Evolutionary conservation across 2,113 vertebrate species (phyloP).

Genomic region (Atrichornis clamosus): DNA sequence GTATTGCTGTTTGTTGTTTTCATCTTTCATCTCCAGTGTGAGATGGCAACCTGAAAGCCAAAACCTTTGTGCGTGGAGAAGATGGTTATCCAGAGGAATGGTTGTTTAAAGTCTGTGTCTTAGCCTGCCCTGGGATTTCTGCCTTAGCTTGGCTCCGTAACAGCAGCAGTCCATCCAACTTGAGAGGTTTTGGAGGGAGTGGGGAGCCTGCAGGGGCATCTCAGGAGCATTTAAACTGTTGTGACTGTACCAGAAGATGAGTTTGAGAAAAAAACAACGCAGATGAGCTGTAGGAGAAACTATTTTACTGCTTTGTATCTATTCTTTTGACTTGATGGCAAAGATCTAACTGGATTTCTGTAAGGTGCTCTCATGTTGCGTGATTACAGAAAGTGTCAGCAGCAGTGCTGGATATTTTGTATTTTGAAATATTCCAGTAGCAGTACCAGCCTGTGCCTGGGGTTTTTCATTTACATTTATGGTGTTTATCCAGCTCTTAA

Average conservation of each 20-base stretch:
- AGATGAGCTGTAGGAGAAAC: not conserved
- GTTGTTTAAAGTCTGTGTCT: not conserved
- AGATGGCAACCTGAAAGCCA: not conserved
- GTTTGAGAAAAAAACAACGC: not conserved
- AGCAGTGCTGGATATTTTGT: not conserved
- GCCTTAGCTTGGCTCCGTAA: not conserved
- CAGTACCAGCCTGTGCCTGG: not conserved
- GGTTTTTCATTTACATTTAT: conserved; percentile 19
- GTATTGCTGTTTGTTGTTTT: not conserved
- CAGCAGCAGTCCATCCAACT: not conserved
- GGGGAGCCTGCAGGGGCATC: not conserved
- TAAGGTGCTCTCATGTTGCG: not conserved
- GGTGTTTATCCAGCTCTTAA: conserved; percentile 47
- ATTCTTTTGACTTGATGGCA: not conserved
- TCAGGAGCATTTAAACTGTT: not conserved
- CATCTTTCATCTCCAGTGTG: not conserved
- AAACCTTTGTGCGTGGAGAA: not conserved
- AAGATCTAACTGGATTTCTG: not conserved
- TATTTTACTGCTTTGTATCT: not conserved
- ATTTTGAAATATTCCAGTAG: conserved; percentile 2
- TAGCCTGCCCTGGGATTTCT: not conserved
- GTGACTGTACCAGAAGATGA: not conserved
- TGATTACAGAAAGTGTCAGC: not conserved
- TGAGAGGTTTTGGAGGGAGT: not conserved
- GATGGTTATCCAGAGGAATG: not conserved